Evolutionary conservation across 2,113 vertebrate genomes (phyloP), one percentile per base, ranked within the genome.

Genomic region (Nannospalax galili): DNA sequence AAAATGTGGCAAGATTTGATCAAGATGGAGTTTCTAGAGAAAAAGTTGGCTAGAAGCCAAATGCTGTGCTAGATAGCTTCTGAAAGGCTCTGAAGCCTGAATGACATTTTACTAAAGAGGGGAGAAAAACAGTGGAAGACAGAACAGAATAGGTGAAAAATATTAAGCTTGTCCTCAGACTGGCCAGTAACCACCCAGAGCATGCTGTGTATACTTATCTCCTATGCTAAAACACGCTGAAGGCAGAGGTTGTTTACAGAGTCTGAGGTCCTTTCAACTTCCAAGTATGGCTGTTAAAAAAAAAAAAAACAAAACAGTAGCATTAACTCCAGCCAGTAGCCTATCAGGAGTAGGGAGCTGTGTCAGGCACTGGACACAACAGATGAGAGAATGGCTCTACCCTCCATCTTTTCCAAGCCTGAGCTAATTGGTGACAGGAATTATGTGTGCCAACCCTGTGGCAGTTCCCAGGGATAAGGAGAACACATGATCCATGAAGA

Each of bases 401-500:
- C 67, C 12, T 85, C 12, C 64, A 16, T 52, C 14, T 67, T 10
- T n/a, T 10, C 30, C 82, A 85, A 1, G 32, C 6, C 80, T 52
- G 64, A 85, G 20, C 20, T 40, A 48, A n/a, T n/a, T 3, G 1
- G 42, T 32, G 32, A n/a, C 6, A 35, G 30, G 14, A 24, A 24
- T 19, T n/a, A 3, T 52, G 20, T 30, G 20, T 0, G 22, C 17
- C 67, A 69, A 19, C 0, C 65, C 14, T 42, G 35, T 0, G 14
- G 11, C 67, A 85, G 20, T 26, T 32, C 82, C 35, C 32, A 32
- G 52, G 45, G 32, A 69, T 15, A 52, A 52, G 40, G 24, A 62
- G 15, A 45, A 32, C 9, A 45, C n/a, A 65, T 12, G 40, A 30
- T 26, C 67, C 32, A 48, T 48, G 20, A 19, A 70, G 12, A 69